Evolutionary conservation across 2,113 vertebrate genomes (phyloP).

Genomic region (Xiphophorus maculatus): DNA sequence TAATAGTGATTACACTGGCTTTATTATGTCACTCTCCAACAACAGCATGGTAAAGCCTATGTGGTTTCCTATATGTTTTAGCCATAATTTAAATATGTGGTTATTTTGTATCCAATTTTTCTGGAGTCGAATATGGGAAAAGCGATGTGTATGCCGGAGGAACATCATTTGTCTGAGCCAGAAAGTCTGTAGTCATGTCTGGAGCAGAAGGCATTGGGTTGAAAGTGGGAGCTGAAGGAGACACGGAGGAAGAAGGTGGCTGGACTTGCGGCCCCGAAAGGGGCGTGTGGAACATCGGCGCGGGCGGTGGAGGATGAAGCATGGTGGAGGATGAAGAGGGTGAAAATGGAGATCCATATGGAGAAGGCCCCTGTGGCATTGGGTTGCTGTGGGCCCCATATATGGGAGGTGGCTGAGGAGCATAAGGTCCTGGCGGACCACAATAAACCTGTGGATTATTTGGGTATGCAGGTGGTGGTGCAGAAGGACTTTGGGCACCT

Average conservation of each 20-base stretch:
- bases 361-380: slow-evolving; percentile 24
- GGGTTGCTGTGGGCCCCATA: slow-evolving; percentile 37
- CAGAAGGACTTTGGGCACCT: slow-evolving; percentile 31
- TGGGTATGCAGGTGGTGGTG: slow-evolving; percentile 26
- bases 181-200: slow-evolving; percentile 55
- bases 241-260: background rate
- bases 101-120: slow-evolving; percentile 29
- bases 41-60: too few species aligned
- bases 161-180: slow-evolving; percentile 57
- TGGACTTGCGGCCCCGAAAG: slow-evolving; percentile 22
- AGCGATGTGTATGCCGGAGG: slow-evolving; percentile 64
- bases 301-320: slow-evolving; percentile 55
- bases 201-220: slow-evolving; percentile 42
- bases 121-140: slow-evolving; percentile 41
- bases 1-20: too few species aligned
- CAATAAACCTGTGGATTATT: slow-evolving; percentile 1
- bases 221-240: slow-evolving; percentile 37
- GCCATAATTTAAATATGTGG: background rate
- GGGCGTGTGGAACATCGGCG: slow-evolving; percentile 3
- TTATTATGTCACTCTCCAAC: too few species aligned
- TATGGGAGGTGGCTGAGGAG: slow-evolving; percentile 13
- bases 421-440: slow-evolving; percentile 8
- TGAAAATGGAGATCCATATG: slow-evolving; percentile 43
- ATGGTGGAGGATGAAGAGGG: slow-evolving; percentile 36
- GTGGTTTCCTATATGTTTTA: background rate